Conservation (phyloP, 2,113 vertebrate genomes). For the Dasyornis broadbenti region DNA sequence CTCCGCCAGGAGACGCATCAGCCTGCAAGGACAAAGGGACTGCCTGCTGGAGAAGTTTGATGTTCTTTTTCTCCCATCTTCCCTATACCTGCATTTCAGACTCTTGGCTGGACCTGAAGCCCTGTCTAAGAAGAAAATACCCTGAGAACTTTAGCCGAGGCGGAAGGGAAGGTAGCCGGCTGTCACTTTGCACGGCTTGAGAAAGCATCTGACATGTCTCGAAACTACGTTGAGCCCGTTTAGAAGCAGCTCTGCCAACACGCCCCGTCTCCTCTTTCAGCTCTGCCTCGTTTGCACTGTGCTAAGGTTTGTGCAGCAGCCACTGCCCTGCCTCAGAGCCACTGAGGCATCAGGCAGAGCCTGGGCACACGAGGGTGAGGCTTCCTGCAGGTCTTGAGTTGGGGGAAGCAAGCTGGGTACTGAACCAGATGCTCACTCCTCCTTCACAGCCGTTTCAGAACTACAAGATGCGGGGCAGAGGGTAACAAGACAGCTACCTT, state of each 20-base stretch:
- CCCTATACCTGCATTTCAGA: neutral
- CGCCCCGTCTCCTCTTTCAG: neutral
- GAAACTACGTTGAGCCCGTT: accelerated
- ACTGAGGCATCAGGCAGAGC: neutral
- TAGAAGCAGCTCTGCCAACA: neutral
- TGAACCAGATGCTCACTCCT: neutral
- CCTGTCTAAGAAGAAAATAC: neutral
- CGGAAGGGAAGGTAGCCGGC: accelerated
- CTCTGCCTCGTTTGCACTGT: neutral
- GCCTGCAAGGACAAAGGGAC: neutral
- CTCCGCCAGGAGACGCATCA: neutral
- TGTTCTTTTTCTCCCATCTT: neutral
- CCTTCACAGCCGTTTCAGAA: neutral
- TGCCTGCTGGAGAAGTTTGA: neutral
- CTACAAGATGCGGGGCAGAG: neutral
- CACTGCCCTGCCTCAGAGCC: neutral
- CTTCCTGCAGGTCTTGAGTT: neutral
- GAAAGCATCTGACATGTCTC: neutral
- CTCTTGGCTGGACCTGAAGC: neutral
- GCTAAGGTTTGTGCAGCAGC: neutral
- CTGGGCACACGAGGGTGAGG: accelerated
- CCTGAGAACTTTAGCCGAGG: neutral
- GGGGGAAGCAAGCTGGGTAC: neutral
- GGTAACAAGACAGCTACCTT: neutral
- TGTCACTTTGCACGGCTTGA: neutral